Evolutionary conservation across 2,113 vertebrate genomes (phyloP).

Genomic region (Pampusana beccarii): DNA sequence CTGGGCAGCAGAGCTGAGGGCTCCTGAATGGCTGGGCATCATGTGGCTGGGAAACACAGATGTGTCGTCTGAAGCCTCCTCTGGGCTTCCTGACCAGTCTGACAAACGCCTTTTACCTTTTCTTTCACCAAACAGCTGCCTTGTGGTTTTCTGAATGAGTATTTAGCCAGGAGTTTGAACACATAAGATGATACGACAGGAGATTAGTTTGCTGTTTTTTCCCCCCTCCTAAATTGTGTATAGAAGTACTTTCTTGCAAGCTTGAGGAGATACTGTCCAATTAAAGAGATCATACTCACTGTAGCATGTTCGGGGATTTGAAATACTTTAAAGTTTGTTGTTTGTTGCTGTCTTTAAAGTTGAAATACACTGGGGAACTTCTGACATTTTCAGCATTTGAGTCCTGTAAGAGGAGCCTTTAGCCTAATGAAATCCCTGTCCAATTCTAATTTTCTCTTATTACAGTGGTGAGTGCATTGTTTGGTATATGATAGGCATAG

Average conservation of each 20-base stretch:
- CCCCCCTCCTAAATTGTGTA: neutral
- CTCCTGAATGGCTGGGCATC: neutral
- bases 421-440: conserved; percentile 39
- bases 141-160: neutral
- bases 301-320: neutral
- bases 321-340: neutral
- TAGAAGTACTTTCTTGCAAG: neutral
- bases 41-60: accelerated
- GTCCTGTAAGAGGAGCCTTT: conserved; percentile 27
- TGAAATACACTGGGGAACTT: conserved; percentile 4
- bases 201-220: neutral
- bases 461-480: conserved; percentile 15
- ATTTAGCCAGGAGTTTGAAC: neutral
- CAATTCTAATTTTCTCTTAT: conserved; percentile 40
- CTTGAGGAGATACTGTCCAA: neutral
- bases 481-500: conserved; percentile 14
- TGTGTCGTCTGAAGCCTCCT: neutral
- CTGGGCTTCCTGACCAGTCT: neutral
- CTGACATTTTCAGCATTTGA: conserved; percentile 52
- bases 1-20: neutral
- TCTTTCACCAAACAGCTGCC: neutral
- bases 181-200: neutral
- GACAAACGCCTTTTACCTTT: neutral
- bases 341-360: conserved; percentile 28
- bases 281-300: neutral